Evolutionary conservation across 2,888 invertebrate genomes (phyloP).

Genomic region (Escarpia spicata): DNA sequence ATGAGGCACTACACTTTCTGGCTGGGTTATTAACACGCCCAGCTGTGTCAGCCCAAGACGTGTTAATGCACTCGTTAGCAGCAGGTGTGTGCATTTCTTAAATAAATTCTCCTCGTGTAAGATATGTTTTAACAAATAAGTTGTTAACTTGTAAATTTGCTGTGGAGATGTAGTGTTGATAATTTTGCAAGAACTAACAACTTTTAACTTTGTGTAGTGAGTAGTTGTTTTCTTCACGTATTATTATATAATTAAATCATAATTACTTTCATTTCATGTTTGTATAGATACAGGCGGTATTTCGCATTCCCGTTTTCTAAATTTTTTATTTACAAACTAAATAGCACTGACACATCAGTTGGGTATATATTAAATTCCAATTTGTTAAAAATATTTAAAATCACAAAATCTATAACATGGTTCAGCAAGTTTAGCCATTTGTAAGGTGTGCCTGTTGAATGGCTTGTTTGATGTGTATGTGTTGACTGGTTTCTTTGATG

Average conservation of each 20-base stretch:
- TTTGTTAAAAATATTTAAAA: background rate
- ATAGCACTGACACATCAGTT: background rate
- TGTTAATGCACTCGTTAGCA: background rate
- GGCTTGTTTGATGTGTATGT: background rate
- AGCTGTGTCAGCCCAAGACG: background rate
- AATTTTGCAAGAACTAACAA: background rate
- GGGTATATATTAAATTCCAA: background rate
- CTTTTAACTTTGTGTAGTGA: background rate
- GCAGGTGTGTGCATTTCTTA: background rate
- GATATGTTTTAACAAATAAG: background rate
- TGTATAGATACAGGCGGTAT: background rate
- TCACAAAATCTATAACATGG: background rate
- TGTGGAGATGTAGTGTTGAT: background rate
- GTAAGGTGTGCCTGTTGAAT: too few species aligned
- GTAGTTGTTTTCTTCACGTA: background rate
- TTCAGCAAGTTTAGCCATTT: too few species aligned
- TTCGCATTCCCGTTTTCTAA: too few species aligned
- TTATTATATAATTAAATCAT: background rate
- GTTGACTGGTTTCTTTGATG: background rate
- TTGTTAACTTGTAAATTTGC: background rate
- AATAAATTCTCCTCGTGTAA: background rate
- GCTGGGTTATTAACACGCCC: background rate
- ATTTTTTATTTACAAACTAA: background rate
- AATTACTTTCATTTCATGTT: background rate
- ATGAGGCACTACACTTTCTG: constrained; percentile 35